Percentiles rank a stretch among this genome's conserved stretches.
phyloP scores from a whole-genome alignment of 2,113 vertebrate species.

The Turdus rufiventris region DNA sequence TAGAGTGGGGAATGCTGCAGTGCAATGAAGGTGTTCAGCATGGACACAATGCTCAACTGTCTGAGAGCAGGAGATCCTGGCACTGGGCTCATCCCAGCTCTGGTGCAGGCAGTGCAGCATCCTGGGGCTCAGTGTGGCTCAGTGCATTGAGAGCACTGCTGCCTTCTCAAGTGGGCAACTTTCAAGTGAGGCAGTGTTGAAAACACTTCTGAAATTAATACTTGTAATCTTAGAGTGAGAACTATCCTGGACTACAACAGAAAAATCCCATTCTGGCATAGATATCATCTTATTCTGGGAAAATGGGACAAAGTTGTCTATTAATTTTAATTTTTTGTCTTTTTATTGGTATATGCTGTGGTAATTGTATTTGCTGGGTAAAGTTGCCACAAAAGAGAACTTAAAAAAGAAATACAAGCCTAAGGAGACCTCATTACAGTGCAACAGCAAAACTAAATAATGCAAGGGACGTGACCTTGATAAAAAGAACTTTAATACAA shows the following conservation, averaged over 20 bases:
- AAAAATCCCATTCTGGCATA: neutral
- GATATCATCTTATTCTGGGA: neutral
- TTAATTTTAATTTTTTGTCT: conserved; percentile 33
- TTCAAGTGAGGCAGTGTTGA: neutral
- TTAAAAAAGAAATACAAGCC: conserved; percentile 57
- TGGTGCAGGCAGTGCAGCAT: neutral
- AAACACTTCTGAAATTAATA: neutral
- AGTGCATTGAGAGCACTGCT: neutral
- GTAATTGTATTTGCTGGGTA: conserved; percentile 23
- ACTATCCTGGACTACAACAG: neutral
- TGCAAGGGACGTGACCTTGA: conserved; percentile 52
- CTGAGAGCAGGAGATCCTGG: neutral
- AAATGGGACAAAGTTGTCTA: neutral
- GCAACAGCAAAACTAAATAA: conserved; percentile 38
- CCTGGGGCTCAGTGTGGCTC: rapidly evolving
- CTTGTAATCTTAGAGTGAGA: neutral
- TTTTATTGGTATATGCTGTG: conserved; percentile 15
- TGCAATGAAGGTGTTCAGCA: rapidly evolving
- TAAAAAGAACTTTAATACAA: conserved; percentile 58
- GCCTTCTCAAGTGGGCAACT: neutral
- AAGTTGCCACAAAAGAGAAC: conserved; percentile 35
- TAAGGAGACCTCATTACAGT: conserved; percentile 59
- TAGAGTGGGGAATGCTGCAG: neutral
- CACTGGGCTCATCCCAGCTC: neutral
- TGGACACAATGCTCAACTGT: rapidly evolving